These are phyloP conservation scores for Globicephala melas DNA, from an alignment of 2,113 vertebrate species.

Conservation along the genomic window DNA sequence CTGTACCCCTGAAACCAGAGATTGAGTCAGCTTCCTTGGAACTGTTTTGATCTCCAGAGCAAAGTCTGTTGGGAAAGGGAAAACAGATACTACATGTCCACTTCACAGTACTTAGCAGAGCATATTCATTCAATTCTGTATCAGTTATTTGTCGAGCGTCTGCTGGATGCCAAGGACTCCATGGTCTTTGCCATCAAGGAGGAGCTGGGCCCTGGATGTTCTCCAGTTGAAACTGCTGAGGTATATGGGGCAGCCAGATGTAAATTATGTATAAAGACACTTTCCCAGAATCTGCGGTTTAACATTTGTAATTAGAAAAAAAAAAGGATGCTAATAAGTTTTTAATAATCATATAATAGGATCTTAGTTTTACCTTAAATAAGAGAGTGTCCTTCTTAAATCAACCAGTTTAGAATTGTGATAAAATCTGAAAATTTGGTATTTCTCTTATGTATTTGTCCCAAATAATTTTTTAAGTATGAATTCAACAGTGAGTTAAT, in stretches of 20 bases:
- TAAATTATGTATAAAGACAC: slow-evolving; percentile 1
- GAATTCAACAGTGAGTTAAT: background rate
- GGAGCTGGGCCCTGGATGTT: background rate
- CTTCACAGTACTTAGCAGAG: background rate
- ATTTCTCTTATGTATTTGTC: background rate
- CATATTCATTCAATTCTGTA: background rate
- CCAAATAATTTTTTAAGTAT: slow-evolving; percentile 28
- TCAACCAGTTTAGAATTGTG: background rate
- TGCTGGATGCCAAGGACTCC: background rate
- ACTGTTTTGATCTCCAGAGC: background rate
- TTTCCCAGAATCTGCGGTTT: background rate
- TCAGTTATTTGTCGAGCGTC: background rate
- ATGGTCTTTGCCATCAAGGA: background rate
- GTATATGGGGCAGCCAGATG: background rate
- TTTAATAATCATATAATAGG: background rate
- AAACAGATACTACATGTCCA: background rate
- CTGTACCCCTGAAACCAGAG: background rate
- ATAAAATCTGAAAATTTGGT: background rate
- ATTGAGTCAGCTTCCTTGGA: background rate
- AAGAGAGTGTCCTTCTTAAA: background rate
- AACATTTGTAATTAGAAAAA: background rate
- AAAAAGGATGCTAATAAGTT: background rate
- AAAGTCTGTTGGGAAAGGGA: background rate
- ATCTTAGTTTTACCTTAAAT: background rate
- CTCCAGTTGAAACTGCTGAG: background rate